Evolutionary conservation across 2,797 vertebrate genomes (phyloP), one percentile per base, ranked within the genome.

Genomic region (Mionectes olivaceus): DNA sequence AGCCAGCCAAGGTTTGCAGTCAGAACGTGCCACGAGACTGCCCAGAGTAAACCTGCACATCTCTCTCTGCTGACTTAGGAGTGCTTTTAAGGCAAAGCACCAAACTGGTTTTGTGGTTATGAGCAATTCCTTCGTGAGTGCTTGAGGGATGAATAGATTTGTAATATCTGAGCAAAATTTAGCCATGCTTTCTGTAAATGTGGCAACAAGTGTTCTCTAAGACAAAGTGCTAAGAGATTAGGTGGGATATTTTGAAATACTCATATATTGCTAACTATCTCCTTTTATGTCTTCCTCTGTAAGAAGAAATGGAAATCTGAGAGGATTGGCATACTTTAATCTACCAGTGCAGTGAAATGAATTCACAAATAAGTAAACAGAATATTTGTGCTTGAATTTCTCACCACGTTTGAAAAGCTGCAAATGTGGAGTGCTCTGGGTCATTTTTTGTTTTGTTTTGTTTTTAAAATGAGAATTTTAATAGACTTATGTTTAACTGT

Each of bases 1-100:
- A 1, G 32, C 10, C 52, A 32, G 13, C 0, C 9, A 1, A 19
- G 28, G 21, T 60, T n/a, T 2, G 0, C 4, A 21, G 33, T 4
- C 43, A 21, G 47, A 56, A 15, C 19, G 2, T 13, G 37, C 28
- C 44, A 4, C 13, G 32, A 56, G 37, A 13, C 41, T 61, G 46
- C 59, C 73, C 49, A 11, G 64, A 74, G 56, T 17, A 80, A 86
- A 70, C 50, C 39, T 53, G 47, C 25, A 12, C n/a, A 56, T 39
- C 27, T 56, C 44, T 61, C 64, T 43, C 73, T 75, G 35, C 53
- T 89, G 59, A 22, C 49, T 32, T 18, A 27, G 33, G 28, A n/a
- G 5, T 22, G 27, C 19, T 49, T 81, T 82, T 33, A 50, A 71
- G n/a, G 25, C 24, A 68, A 79, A 77, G 23, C 11, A 7, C 56